Evolutionary conservation across 2,113 vertebrate species (phyloP), one percentile per base, ranked within the genome.

Genomic region (Glaucomys volans): DNA sequence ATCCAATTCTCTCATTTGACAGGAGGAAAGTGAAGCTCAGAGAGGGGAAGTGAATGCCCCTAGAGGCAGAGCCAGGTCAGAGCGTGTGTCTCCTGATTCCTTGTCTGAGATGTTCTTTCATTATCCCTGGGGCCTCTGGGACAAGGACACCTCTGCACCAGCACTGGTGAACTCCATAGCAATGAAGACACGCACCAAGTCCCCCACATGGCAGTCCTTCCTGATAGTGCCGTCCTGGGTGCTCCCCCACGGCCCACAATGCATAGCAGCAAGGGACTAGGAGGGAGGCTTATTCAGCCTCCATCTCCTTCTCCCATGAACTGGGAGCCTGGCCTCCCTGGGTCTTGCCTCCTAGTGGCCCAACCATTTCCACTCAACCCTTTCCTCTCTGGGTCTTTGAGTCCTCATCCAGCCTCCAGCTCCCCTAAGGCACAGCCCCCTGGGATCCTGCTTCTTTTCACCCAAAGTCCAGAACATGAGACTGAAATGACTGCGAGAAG

Each of bases 11-110:
- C 84, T 44, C 64, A 2, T 37, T 74, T 66, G 88, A 32, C 69
- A 71, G 47, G 50, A 52, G 52, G 18, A 94, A 81, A 85, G 47
- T 69, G 86, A 80, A 76, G 74, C 40, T 95, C 96, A 64, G 50
- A 30, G 1, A 50, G 9, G 1, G 1, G 35, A 5, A 26, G 32
- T 22, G 30, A 42, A 64, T 80, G 13, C 17, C 90, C 24, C 24
- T 2, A 24, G 57, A 57, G 72, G 64, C 47, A 37, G 64, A 75
- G 54, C 13, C 85, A 20, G 47, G 17, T 40, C 42, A 69, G 24
- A 52, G 37, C 76, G 54, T 74, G 47, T 17, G 26, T 69, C 59
- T 94, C 84, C 30, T 17, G 32, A 32, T 17, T 81, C 44, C 66
- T 59, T 8, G 0, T n/a, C 37, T 22, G 52, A 20, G 28, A 37